These are phyloP conservation scores for Bombycilla garrulus DNA, from an alignment of 2,113 vertebrate genomes.

Conservation along the genomic window DNA sequence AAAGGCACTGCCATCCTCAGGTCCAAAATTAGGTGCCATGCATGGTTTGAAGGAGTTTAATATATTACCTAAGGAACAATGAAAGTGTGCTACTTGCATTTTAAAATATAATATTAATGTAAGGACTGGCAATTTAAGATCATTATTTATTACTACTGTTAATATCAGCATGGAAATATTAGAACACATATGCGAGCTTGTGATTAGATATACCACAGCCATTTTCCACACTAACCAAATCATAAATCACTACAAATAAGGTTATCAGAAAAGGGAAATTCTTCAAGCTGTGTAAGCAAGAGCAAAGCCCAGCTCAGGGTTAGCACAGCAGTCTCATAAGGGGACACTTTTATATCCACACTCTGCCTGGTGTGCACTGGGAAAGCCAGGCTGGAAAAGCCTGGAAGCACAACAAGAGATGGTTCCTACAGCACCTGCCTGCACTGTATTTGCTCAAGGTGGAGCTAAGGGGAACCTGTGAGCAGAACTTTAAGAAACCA, in stretches of 20 bases:
- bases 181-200: neutral
- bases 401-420: neutral
- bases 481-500: neutral
- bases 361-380: neutral
- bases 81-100: neutral
- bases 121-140: neutral
- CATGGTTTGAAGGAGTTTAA: neutral
- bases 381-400: neutral
- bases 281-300: neutral
- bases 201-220: neutral
- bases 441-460: neutral
- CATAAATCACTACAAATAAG: neutral
- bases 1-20: neutral
- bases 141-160: neutral
- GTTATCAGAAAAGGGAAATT: neutral
- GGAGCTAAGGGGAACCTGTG: neutral
- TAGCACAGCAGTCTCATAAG: neutral
- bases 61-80: neutral
- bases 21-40: neutral
- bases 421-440: neutral
- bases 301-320: neutral
- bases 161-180: neutral
- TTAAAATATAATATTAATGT: neutral
- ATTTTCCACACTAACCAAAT: neutral
- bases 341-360: neutral